These are phyloP conservation scores for Leucoraja erinaceus DNA, from an alignment of 2,113 vertebrate species.

Conservation along the genomic window DNA sequence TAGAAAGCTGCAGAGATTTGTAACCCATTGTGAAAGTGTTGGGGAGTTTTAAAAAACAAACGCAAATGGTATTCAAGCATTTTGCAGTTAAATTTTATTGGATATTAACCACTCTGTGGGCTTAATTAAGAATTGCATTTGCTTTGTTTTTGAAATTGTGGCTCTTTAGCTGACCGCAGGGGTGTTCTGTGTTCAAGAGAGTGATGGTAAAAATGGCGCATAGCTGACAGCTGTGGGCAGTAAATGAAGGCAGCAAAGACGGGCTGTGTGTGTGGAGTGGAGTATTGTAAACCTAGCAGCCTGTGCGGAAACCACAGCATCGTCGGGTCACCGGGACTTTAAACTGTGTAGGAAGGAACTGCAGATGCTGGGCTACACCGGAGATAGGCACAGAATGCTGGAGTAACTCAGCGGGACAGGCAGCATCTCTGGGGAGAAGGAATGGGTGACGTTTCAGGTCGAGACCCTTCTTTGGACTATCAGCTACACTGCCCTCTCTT, in stretches of 20 bases:
- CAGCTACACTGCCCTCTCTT: not conserved
- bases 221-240: slow-evolving; percentile 65
- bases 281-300: slow-evolving; percentile 54
- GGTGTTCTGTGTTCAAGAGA: slow-evolving; percentile 56
- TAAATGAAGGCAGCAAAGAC: slow-evolving; percentile 58
- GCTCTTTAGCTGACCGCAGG: slow-evolving; percentile 47
- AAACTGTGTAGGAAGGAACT: too few relatives aligned
- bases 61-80: not conserved
- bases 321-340: slow-evolving; percentile 50
- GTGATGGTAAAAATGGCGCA: slow-evolving; percentile 51
- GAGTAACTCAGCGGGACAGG: too few relatives aligned
- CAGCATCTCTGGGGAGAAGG: too few relatives aligned
- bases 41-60: not conserved
- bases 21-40: not conserved
- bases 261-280: slow-evolving; percentile 51
- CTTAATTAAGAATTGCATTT: not conserved
- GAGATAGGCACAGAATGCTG: too few relatives aligned
- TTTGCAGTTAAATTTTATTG: slow-evolving; percentile 15
- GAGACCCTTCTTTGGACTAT: too few relatives aligned
- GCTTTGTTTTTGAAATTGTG: not conserved
- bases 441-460: too few relatives aligned
- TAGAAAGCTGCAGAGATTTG: not conserved
- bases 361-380: too few relatives aligned
- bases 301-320: slow-evolving; percentile 50
- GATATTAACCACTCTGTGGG: not conserved